Evolutionary conservation across 1,140 invertebrate species (phyloP), one percentile per base, ranked within the genome.

Genomic region (Drosophila novamexicana): DNA sequence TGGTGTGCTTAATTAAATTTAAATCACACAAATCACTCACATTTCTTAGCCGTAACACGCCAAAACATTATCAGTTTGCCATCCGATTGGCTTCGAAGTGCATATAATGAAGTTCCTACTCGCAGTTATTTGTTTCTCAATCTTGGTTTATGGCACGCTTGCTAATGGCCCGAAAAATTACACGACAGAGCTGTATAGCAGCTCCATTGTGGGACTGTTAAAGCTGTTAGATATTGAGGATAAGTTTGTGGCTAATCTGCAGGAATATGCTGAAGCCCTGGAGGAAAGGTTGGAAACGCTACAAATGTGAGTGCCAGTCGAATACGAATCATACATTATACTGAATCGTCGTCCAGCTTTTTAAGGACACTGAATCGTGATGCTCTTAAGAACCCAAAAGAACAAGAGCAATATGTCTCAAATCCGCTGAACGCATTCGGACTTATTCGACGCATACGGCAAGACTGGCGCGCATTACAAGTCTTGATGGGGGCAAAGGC

Each of bases 381-480:
- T 97, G 93, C 95, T 97, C 91, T 95, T 73, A 71, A 93, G 92
- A 54, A 95, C 97, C 83, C 96, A 96, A 91, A 93, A 94, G 42
- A 94, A 94, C 83, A 96, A 1, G 95, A 77, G 8, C 49, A 54
- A 1, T 85, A 76, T 54, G 52, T 91, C 0, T 71, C 68, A 4
- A 76, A 91, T 71, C 89, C 89, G 0, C 4, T 91, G 8, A 84
- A 78, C n/a, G 76, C 73, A 0, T 91, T 85, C 29, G 63, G 64
- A 4, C 32, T 91, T 0, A 59, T 91, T 9, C 58, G 83, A 29
- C 73, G 89, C 2, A 7, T 84, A 12, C 61, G 81, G 2, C 44
- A 76, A 34, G 89, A 91, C 6, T 88, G 83, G 88, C 53, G 34
- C 3, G 58, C 68, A 14, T 68, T 66, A 66, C 71, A 91, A 22